A percentile compares a stretch with the other conserved stretches of the same genome.
Evolutionary conservation across 2,888 invertebrate genomes (phyloP).

Genomic region (Drosophila longiperda): DNA sequence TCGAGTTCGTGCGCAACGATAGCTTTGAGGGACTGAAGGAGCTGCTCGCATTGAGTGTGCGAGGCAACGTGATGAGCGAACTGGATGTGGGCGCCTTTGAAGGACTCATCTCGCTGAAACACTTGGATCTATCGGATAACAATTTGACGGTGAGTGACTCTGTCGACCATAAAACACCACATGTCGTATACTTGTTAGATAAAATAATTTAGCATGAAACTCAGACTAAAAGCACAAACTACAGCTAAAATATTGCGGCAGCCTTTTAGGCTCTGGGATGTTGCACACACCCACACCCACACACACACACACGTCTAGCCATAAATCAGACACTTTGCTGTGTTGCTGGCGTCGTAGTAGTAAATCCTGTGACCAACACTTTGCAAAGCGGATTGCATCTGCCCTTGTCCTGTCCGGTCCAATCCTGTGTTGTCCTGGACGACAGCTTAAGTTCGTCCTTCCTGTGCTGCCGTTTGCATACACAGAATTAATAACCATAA

Average conservation of each 20-base stretch:
- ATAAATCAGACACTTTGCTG: conserved; percentile 75
- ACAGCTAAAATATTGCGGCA: conserved; percentile 50
- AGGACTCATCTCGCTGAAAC: conserved; percentile 89
- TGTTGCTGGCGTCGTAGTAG: conserved; percentile 41
- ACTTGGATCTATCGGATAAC: conserved; percentile 92
- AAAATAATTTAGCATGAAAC: conserved; percentile 54
- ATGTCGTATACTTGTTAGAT: conserved; percentile 52
- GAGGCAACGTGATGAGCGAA: conserved; percentile 91
- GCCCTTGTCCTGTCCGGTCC: conserved; percentile 31
- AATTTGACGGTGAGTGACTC: conserved; percentile 88
- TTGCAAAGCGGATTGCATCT: conserved; percentile 72
- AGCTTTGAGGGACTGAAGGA: conserved; percentile 91
- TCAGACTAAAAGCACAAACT: conserved; percentile 12
- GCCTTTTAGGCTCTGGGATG: conserved; percentile 29
- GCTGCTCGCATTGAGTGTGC: conserved; percentile 89
- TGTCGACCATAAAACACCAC: conserved; percentile 26
- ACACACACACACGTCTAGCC: conserved; percentile 12
- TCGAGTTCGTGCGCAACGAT: conserved; percentile 89
- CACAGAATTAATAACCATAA: conserved; percentile 81
- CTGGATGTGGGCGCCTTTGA: conserved; percentile 91
- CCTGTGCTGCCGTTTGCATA: conserved; percentile 69
- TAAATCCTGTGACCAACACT: conserved; percentile 78
- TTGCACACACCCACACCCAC: conserved; percentile 10
- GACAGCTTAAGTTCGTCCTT: conserved; percentile 65
- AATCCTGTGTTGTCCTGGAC: conserved; percentile 18